Evolutionary conservation across 2,113 vertebrate species (phyloP).

Genomic region (Ciconia maguari): DNA sequence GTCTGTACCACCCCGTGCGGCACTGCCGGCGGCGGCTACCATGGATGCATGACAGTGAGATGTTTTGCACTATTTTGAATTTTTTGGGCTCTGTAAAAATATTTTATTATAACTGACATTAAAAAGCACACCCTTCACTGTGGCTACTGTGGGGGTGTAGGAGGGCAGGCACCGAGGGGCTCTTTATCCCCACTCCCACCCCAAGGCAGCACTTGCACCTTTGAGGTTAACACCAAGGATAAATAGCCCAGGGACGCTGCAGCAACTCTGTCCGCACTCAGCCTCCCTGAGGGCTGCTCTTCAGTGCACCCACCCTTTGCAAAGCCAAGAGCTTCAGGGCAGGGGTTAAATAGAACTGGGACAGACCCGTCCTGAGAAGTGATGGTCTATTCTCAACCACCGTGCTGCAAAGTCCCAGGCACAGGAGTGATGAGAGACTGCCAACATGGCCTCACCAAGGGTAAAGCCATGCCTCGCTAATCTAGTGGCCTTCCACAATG

Average conservation of each 20-base stretch:
- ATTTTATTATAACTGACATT: conserved; percentile 84
- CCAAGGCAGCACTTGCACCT: not conserved
- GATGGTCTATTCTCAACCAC: fast-evolving
- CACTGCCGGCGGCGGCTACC: conserved; percentile 35
- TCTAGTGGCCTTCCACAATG: fast-evolving
- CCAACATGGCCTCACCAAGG: fast-evolving
- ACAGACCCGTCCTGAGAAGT: not conserved
- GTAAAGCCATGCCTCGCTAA: not conserved
- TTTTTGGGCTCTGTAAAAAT: conserved; percentile 84
- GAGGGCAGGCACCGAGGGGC: too few relatives aligned
- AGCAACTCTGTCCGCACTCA: fast-evolving
- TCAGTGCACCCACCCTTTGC: not conserved
- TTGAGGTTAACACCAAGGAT: not conserved
- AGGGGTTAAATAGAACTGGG: not conserved
- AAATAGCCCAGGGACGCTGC: fast-evolving
- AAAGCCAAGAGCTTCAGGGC: not conserved
- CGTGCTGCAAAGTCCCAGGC: not conserved
- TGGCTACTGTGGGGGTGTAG: fast-evolving
- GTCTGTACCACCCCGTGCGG: conserved; percentile 61
- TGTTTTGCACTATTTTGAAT: conserved; percentile 83
- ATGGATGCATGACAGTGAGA: conserved; percentile 80
- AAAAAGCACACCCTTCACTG: conserved; percentile 71
- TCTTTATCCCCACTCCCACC: not conserved
- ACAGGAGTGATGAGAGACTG: not conserved
- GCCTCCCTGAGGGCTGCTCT: not conserved